Base-by-base conservation (phyloP, 2,888 invertebrate genomes). In the Pseudococcus viburni region DNA sequence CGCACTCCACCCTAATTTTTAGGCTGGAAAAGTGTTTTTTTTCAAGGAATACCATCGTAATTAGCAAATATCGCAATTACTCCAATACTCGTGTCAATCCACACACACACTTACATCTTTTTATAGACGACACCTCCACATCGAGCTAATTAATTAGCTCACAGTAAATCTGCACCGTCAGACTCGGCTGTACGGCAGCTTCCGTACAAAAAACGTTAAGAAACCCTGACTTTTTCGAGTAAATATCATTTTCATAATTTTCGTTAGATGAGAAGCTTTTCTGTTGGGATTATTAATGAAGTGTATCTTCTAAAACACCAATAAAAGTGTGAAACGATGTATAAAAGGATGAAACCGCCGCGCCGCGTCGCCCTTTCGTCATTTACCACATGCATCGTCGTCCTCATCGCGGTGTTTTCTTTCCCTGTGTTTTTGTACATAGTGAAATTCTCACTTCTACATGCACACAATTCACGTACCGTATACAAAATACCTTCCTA, bases 321-420 rank as follows among this genome's bases (percentile, higher is more conserved):
- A 86, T 86, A 86, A 86, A 86, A 86, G 86, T 86, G 73, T 86
- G 86, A 86, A 86, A 86, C 86, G 86, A 86, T 46, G 86, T 86
- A 86, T 86, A 86, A 86, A 86, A 86, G 77, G 86, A 86, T 73
- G 86, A 46, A 68, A 39, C 86, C 48, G 12, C 19, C 64, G 26
- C 68, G 5, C 26, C 68, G 15, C 33, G 26, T 9, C 26, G 3
- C 12, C 33, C 33, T 73, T 12, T 22, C 33, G 33, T n/a, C 68
- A 33, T 59, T 59, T 59, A 59, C 59, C 59, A 11, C 59, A 33
- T 33, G 26, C 68, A 22, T 33, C 33, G 64, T 22, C 64, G 12
- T 64, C 64, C 22, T 64, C 64, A 15, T 17, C 64, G 6, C 8
- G 19, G 8, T 64, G 19, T 73, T 26, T 73, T 73, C 22, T 22